Base-by-base conservation (phyloP, 2,113 vertebrate species). In the Syngnathus scovelli region DNA sequence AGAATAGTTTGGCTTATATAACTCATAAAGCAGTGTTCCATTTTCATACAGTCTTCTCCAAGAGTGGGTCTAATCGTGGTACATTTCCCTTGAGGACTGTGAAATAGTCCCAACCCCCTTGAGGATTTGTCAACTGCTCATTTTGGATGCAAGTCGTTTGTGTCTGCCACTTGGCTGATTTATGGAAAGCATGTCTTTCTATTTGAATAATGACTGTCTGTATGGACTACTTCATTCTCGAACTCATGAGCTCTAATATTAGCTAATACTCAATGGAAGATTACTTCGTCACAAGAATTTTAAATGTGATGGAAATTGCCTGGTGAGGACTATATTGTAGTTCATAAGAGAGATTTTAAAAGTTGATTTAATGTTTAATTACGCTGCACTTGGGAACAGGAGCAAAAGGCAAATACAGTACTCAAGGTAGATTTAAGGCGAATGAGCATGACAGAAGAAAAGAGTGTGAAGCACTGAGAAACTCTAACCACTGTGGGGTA, bases 401-500 rank as follows among this genome's bases (percentile, higher is more conserved):
- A 6, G 6, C 38, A 43, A 61, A 61, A 61, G 1, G 27, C 16
- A 37, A 64, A n/a, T 33, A 55, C 39, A 41, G 19, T 51, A 16
- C n/a, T 70, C 59, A 12, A 13, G 15, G 46, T 70, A 66, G 66
- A 33, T 36, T 21, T 3, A 39, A 36, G 43, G 38, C 12, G 39
- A 38, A 66, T 37, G 61, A 48, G 51, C 67, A 52, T 3, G 66
- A 74, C 41, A 72, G 59, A 59, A 54, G 43, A 82, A 66, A 72
- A 73, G 16, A 75, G 79, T 83, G 66, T 78, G 75, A 64, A 89
- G 86, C 86, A 88, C 79, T 84, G 82, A 83, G 77, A 87, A 89
- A 88, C 18, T 83, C 79, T 80, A 85, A 77, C 88, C 88, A 89
- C 88, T 88, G 88, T 88, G 88, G 86, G 88, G 88, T 88, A 85